These are phyloP conservation scores for Notiomystis cincta DNA, from an alignment of 2,113 vertebrate genomes.

Conservation along the genomic window DNA sequence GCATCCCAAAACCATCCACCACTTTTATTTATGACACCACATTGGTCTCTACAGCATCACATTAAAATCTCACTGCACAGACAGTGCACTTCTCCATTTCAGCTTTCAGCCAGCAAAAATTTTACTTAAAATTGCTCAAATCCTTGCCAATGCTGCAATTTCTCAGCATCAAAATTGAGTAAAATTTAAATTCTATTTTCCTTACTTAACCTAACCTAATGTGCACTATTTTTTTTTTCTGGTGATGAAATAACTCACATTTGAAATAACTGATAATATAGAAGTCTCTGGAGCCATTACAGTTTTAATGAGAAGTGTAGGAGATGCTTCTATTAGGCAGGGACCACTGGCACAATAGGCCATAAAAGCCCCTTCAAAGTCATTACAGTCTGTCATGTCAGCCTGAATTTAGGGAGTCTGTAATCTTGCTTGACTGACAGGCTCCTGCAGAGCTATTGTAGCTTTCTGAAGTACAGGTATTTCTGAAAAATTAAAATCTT, in stretches of 20 bases:
- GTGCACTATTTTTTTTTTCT: too few species aligned
- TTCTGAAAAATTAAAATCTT: neutral
- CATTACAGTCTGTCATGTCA: neutral
- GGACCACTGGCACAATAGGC: neutral
- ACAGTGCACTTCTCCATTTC: neutral
- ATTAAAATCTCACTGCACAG: neutral
- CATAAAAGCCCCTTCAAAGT: neutral
- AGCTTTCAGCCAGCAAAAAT: rapidly evolving
- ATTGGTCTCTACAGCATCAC: neutral
- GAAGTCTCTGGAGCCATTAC: neutral
- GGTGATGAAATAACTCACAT: neutral
- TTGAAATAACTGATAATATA: neutral
- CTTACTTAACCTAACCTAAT: neutral
- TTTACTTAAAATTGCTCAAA: neutral
- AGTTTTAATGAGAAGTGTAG: neutral
- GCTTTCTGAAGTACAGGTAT: neutral
- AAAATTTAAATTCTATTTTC: neutral
- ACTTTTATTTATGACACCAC: neutral
- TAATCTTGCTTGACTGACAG: conserved; percentile 33
- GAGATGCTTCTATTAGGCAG: neutral
- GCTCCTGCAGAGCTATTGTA: neutral
- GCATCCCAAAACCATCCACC: neutral
- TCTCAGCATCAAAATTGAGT: neutral
- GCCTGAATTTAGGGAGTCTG: conserved; percentile 1
- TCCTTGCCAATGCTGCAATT: neutral